phyloP scores from a whole-genome alignment of 2,113 vertebrate species.

The Cyprinodon tularosa region DNA sequence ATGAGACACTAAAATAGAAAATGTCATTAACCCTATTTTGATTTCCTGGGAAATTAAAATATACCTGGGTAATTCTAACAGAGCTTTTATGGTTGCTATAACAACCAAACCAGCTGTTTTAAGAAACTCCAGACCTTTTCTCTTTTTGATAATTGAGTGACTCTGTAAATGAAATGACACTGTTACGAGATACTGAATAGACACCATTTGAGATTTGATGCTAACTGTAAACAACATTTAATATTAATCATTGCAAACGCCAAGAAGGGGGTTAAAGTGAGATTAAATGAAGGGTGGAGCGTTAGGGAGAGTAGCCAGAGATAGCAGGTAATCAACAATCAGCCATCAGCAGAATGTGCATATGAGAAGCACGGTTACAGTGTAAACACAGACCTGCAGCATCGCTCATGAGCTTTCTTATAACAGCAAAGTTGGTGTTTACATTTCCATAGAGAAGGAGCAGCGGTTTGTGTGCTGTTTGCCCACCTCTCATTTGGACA shows the following conservation, averaged over 20 bases:
- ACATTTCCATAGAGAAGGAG: conserved; percentile 40
- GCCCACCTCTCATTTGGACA: conserved; percentile 18
- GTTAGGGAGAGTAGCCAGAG: conserved; percentile 5
- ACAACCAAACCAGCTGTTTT: background rate
- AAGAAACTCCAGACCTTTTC: too few species aligned
- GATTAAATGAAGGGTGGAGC: conserved; percentile 11
- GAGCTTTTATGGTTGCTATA: background rate
- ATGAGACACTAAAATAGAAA: background rate
- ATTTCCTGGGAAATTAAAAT: background rate
- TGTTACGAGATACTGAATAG: background rate
- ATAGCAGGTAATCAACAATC: conserved; percentile 14
- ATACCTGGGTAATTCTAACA: conserved; percentile 4
- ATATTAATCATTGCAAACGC: conserved; percentile 44
- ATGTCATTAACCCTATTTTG: background rate
- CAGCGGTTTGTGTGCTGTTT: conserved; percentile 9
- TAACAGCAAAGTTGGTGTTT: conserved; percentile 63
- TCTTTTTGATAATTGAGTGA: conserved; percentile 1
- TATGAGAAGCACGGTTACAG: conserved; percentile 7
- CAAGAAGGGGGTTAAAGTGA: background rate
- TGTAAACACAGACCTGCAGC: conserved; percentile 53
- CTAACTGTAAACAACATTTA: conserved; percentile 18
- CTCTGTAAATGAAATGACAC: conserved; percentile 3
- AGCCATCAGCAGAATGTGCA: conserved; percentile 17
- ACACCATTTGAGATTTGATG: conserved; percentile 9
- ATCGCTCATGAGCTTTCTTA: conserved; percentile 34